Conservation (phyloP, 1,140 invertebrate species). For the Drosophila cardini region DNA sequence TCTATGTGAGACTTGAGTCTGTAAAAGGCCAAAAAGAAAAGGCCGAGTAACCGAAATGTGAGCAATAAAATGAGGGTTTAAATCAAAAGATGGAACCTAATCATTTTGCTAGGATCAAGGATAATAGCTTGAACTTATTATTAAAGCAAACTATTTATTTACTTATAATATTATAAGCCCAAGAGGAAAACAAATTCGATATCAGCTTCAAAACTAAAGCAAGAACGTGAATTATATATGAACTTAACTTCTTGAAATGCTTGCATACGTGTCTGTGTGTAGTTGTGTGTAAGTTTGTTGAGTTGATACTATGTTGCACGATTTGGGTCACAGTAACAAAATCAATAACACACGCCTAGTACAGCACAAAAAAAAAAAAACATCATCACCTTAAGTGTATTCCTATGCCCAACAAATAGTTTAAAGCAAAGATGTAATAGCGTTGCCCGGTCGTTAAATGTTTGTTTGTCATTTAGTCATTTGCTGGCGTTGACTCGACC, state of each 20-base stretch:
- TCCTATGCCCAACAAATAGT: background rate
- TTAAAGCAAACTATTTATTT: slow-evolving; percentile 5
- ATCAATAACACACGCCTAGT: slow-evolving; percentile 57
- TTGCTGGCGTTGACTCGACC: slow-evolving; percentile 2
- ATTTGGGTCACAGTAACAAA: slow-evolving; percentile 72
- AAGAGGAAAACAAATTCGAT: background rate
- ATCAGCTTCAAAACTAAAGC: slow-evolving; percentile 25
- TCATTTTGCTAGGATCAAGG: slow-evolving; percentile 18
- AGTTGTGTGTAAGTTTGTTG: slow-evolving; percentile 3
- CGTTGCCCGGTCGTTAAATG: slow-evolving; percentile 2
- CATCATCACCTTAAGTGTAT: background rate
- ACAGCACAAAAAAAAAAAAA: background rate
- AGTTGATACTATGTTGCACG: slow-evolving; percentile 4
- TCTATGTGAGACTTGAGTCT: background rate
- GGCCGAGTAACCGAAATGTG: slow-evolving; percentile 7
- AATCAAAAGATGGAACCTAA: slow-evolving; percentile 58
- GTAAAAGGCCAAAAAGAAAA: background rate
- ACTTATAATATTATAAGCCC: slow-evolving; percentile 21
- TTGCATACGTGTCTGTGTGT: slow-evolving; percentile 18
- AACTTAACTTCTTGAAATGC: slow-evolving; percentile 11
- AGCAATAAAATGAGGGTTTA: slow-evolving; percentile 46
- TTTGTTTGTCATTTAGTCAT: background rate
- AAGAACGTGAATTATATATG: slow-evolving; percentile 70
- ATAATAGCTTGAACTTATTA: background rate
- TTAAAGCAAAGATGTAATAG: background rate